These are phyloP conservation scores for Drosophila nigromelanica DNA, from an alignment of 1,140 invertebrate species.

Conservation along the genomic window DNA sequence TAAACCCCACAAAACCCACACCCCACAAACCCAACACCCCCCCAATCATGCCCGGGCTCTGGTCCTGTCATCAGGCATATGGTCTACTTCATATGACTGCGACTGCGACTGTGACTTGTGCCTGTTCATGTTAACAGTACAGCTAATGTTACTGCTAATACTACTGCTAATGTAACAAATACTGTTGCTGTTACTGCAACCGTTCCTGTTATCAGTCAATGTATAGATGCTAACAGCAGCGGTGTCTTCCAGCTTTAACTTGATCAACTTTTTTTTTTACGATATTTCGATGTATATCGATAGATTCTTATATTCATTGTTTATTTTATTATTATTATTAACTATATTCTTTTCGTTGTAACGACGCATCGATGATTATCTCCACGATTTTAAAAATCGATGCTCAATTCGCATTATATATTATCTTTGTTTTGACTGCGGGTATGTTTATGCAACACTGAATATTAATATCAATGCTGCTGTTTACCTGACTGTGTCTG, in stretches of 20 bases:
- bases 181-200: constrained; percentile 5
- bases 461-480: background rate
- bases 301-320: no score
- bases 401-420: no score
- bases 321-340: no score
- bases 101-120: background rate
- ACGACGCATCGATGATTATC: no score
- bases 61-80: background rate
- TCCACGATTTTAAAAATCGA: no score
- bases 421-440: background rate
- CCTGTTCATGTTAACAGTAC: background rate
- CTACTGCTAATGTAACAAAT: background rate
- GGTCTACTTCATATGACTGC: background rate
- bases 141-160: background rate
- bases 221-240: background rate
- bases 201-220: background rate
- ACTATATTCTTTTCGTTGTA: no score
- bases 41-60: background rate
- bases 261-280: no score
- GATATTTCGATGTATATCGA: no score
- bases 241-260: no score
- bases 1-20: constrained; percentile 1
- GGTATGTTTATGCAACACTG: no score
- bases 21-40: background rate
- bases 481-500: background rate